Evolutionary conservation across 1,140 invertebrate species (phyloP), one percentile per base, ranked within the genome.

Genomic region (Nebria ingens): DNA sequence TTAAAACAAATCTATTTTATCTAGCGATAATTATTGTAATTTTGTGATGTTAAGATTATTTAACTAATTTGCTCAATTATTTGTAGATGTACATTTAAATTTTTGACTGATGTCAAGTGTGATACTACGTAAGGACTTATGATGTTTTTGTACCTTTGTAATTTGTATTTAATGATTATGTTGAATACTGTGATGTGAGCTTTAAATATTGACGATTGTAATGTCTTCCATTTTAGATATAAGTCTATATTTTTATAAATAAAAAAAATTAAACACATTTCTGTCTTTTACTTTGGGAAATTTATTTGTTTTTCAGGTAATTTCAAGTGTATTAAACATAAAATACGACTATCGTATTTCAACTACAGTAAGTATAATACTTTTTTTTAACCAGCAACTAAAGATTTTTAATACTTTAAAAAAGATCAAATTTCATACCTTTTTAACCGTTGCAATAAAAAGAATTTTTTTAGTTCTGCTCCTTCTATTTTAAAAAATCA

Each of bases 21-120:
- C 50, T 53, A 53, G n/a, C 45, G 3, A 53, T 51, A 51, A 40
- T 52, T 53, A 57, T 42, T 22, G 40, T 53, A 19, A 38, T 3
- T 54, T 55, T 65, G 64, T 68, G 66, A 66, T 68, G 54, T 20
- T 60, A 45, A 11, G 17, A 12, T 12, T 45, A 9, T n/a, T n/a
- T n/a, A n/a, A n/a, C n/a, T n/a, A n/a, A n/a, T 38, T 65, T 68
- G 66, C 66, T 68, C 66, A 67, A 68, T 56, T 57, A 58, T 57
- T 51, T n/a, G n/a, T n/a, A 49, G 29, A 23, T 49, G 50, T 59
- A 50, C 50, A 11, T 45, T 50, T 52, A 51, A 0, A 49, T 45
- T 50, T n/a, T 56, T 58, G 57, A 58, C 57, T 60, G 52, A 57
- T 54, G 52, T 59, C 60, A 53, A 55, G 57, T 63, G 62, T 65